A percentile compares a stretch with the other conserved stretches of the same genome.
Conservation (phyloP, 2,888 invertebrate genomes). For the Stenodera caucasica region DNA sequence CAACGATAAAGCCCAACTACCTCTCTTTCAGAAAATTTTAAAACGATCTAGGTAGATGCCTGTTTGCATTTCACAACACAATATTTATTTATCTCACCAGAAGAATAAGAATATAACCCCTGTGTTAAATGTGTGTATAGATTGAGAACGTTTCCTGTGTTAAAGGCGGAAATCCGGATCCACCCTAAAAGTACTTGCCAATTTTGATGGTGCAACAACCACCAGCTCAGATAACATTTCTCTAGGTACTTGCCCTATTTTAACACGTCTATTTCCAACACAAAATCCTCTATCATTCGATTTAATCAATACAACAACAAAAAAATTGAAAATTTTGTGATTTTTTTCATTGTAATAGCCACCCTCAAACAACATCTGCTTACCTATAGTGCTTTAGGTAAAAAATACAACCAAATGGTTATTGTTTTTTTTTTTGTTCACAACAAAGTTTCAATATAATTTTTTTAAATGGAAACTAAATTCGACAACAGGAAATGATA, state of each 20-base stretch:
- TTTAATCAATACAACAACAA: conserved; percentile 22
- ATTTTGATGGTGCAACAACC: conserved; percentile 34
- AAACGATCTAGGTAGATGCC: conserved; percentile 15
- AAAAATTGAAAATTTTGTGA: conserved; percentile 14
- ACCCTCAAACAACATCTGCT: conserved; percentile 39
- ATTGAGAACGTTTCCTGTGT: conserved; percentile 42
- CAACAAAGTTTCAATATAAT: background rate
- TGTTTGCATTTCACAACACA: conserved; percentile 24
- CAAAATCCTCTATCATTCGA: conserved; percentile 17
- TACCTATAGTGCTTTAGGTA: conserved; percentile 37
- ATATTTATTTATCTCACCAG: conserved; percentile 45
- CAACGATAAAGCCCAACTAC: conserved; percentile 10
- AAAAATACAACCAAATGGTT: conserved; percentile 35
- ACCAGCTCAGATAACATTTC: conserved; percentile 22
- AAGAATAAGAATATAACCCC: conserved; percentile 10
- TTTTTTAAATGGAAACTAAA: conserved; percentile 3
- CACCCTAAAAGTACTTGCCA: conserved; percentile 45
- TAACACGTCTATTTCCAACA: conserved; percentile 7
- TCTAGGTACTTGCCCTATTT: conserved; percentile 1
- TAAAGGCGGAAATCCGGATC: conserved; percentile 41
- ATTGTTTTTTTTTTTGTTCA: conserved; percentile 38
- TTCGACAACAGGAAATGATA: background rate
- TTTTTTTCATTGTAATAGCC: conserved; percentile 20
- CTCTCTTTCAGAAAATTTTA: conserved; percentile 8
- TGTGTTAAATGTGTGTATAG: conserved; percentile 27